Percentiles rank a stretch among this genome's conserved stretches.
Conservation (phyloP, 2,113 vertebrate genomes). For the Misgurnus anguillicaudatus region DNA sequence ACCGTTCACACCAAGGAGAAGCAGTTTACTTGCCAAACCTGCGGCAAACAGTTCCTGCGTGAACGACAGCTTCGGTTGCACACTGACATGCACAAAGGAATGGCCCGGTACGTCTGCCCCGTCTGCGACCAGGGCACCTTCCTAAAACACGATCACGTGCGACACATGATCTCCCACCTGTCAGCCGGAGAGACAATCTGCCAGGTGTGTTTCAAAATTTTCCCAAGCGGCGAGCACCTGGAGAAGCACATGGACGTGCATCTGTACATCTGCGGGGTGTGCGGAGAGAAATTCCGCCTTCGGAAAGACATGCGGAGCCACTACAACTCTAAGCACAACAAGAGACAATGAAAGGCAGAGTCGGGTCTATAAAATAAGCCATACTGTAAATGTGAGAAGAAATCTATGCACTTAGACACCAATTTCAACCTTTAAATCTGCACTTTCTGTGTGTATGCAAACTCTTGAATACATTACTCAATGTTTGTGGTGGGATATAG, state of each 20-base stretch:
- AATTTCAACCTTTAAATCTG: conserved; percentile 63
- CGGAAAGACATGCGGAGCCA: conserved; percentile 98
- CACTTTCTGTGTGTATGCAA: conserved; percentile 70
- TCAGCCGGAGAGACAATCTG: conserved; percentile 96
- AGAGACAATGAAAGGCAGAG: conserved; percentile 72
- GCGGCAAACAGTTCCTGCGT: conserved; percentile 96
- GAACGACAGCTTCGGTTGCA: conserved; percentile 95
- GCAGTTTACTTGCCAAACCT: conserved; percentile 97
- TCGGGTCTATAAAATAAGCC: conserved; percentile 61
- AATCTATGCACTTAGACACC: conserved; percentile 71
- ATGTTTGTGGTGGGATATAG: conserved; percentile 30
- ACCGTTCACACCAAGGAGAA: conserved; percentile 99
- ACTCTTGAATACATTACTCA: conserved; percentile 47
- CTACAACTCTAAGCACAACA: conserved; percentile 97
- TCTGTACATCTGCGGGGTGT: conserved; percentile 96
- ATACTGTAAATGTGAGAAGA: conserved; percentile 73
- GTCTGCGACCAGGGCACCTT: conserved; percentile 98
- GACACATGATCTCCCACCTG: conserved; percentile 99
- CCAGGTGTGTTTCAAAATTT: conserved; percentile 99
- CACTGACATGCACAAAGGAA: conserved; percentile 99
- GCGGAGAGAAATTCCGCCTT: conserved; percentile 97
- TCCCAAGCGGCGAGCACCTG: conserved; percentile 90
- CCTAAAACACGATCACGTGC: conserved; percentile 97
- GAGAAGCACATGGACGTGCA: conserved; percentile 98
- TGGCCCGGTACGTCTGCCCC: conserved; percentile 96